Evolutionary conservation across 2,113 vertebrate genomes (phyloP), one percentile per base, ranked within the genome.

Genomic region (Machaerirhynchus nigripectus): DNA sequence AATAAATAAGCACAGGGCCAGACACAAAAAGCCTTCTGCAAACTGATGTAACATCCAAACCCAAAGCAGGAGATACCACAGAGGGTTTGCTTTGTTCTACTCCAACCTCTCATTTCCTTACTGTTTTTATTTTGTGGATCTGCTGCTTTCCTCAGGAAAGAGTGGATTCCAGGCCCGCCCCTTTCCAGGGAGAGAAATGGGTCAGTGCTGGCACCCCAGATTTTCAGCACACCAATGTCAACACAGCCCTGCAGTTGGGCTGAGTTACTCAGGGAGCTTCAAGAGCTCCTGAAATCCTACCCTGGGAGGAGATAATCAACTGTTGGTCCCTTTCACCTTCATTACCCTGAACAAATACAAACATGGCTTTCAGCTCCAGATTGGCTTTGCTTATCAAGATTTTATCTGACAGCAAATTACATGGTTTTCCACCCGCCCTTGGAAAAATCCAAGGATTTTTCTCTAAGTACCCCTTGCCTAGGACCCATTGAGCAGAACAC

Each of bases 11-110:
- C 80, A 40, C 3, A 40, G 14, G 9, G 40, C 37, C 84, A 89
- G 59, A 53, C 39, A 47, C 37, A 61, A 67, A 59, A 77, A 84
- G 39, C 46, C 33, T 67, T 35, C 27, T 26, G 50, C 23, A 74
- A 70, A 47, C 3, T 4, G 64, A 50, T 30, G 30, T 3, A 39
- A 61, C 33, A 11, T 23, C 44, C 39, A 85, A 78, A 73, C 46
- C 46, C 56, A 20, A 15, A 0, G 2, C 16, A 52, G 61, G 57
- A 56, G 24, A 74, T n/a, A 68, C 12, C 40, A 40, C 0, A 0
- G 33, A 6, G 71, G 1, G 16, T 63, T 28, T 50, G 31, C 13
- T 24, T 8, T 14, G 14, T 21, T 76, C 40, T 27, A 3, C 37
- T 56, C 55, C 7, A 7, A 87, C 37, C 65, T 84, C 39, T 67